Evolutionary conservation across 1,140 invertebrate genomes (phyloP), one percentile per base, ranked within the genome.

Genomic region (Caenorhabditis elegans): DNA sequence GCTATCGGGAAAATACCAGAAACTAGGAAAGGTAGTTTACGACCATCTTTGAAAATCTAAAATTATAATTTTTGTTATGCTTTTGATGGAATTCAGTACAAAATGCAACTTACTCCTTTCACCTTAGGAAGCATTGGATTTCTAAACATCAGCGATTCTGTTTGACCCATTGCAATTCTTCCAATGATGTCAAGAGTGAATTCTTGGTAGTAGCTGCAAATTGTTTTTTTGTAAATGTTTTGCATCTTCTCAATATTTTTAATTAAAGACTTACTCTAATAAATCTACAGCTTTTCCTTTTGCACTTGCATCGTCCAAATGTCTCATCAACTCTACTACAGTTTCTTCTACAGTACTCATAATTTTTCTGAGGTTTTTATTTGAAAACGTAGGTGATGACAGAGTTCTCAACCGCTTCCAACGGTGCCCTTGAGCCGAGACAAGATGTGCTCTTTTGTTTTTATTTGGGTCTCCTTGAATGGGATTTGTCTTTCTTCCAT

Each of bases 351-450:
- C 79, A 31, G 79, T 46, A 34, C 15, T 17, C 49, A 46, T 31
- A 5, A 90, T 88, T 79, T 86, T 85, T 83, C 86, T 88, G 76
- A 91, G 84, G 85, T 90, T 90, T 46, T 85, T 79, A 13, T 87
- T 86, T n/a, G 88, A 90, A 82, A 90, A 91, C 3, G 88, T 88
- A 22, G 90, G 90, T 77, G 89, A 90, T 28, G 89, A 88, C 28
- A 90, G 88, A n/a, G 85, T 86, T 47, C 90, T 76, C 1, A 90
- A 87, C 22, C 90, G 84, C 53, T 90, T 88, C 90, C 90, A 91
- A 24, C 82, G 34, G 3, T 43, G 36, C 46, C 86, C 86, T 17
- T 60, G 82, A 10, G 84, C 77, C 19, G 83, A 53, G 28, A 87
- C 79, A 3, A 88, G 22, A 10, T 76, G 84, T 48, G 84, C 82